Percentiles rank a stretch among this genome's conserved stretches.
Evolutionary conservation across 2,113 vertebrate species (phyloP).

Genomic region (Seriola quinqueradiata): DNA sequence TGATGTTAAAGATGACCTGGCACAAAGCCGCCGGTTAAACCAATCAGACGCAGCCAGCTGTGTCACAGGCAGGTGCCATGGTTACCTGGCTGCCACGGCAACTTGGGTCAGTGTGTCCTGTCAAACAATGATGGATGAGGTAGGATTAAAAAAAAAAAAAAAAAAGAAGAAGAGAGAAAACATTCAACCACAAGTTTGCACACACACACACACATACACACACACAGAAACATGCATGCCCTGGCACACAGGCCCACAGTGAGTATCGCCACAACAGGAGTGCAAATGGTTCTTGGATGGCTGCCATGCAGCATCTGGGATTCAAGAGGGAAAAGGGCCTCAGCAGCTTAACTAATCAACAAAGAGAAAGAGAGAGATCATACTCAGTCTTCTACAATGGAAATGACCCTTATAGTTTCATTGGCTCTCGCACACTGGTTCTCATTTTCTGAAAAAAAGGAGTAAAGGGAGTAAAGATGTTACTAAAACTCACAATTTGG

Average conservation of each 20-base stretch:
- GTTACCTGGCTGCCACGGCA: conserved; percentile 77
- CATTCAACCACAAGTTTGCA: conserved; percentile 22
- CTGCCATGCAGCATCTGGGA: conserved; percentile 62
- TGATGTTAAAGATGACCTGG: conserved; percentile 72
- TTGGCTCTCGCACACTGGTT: neutral
- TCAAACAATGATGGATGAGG: conserved; percentile 71
- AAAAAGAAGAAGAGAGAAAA: conserved; percentile 2
- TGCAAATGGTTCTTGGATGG: conserved; percentile 56
- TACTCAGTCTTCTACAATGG: neutral
- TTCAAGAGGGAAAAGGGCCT: conserved; percentile 18
- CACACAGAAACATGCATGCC: neutral
- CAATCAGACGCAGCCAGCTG: conserved; percentile 71
- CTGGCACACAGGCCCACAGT: conserved; percentile 8
- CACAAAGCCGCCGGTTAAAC: conserved; percentile 60
- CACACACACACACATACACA: conserved; percentile 19
- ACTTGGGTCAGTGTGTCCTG: conserved; percentile 65
- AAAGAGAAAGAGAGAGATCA: conserved; percentile 17
- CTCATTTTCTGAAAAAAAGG: neutral
- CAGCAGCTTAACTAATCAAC: conserved; percentile 30
- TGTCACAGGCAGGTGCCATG: conserved; percentile 70
- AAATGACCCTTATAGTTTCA: conserved; percentile 1
- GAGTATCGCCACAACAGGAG: conserved; percentile 50
- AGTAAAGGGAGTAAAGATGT: neutral
- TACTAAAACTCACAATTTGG: conserved; percentile 28
- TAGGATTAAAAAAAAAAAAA: neutral